Evolutionary conservation across 64 coral and sea anemone genomes (phyloP).

Genomic region (Exaiptasia diaphana): DNA sequence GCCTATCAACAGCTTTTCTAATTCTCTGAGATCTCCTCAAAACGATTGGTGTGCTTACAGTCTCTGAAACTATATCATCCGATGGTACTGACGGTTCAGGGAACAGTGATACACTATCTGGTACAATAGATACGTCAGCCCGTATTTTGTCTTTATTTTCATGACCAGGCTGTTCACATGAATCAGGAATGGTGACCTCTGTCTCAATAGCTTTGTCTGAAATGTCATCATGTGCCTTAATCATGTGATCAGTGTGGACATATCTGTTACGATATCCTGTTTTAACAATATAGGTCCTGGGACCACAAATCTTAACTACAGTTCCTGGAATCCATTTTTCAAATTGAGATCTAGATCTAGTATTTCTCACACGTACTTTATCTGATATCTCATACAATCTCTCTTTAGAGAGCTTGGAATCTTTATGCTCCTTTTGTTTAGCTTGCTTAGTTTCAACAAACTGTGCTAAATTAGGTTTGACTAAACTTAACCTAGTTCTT

Average conservation of each 20-base stretch:
- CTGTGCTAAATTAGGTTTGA: conserved; percentile 28
- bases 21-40: conserved; percentile 56
- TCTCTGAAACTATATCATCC: conserved; percentile 14
- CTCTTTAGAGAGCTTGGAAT: conserved; percentile 23
- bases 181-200: conserved; percentile 34
- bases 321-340: conserved; percentile 54
- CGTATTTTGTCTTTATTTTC: not conserved
- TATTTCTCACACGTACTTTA: conserved; percentile 59
- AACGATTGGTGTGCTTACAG: not conserved
- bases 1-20: conserved; percentile 53
- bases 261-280: conserved; percentile 53
- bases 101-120: not conserved
- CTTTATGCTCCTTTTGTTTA: conserved; percentile 10
- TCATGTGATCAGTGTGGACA: conserved; percentile 72
- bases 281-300: conserved; percentile 59
- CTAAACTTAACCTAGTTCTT: conserved; percentile 24
- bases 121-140: not conserved
- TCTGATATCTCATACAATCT: conserved; percentile 28
- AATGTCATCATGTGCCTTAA: conserved; percentile 48
- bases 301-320: conserved; percentile 78
- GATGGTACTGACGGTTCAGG: not conserved
- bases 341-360: conserved; percentile 18
- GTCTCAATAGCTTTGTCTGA: conserved; percentile 1
- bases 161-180: conserved; percentile 30
- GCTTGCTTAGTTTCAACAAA: conserved; percentile 31